Evolutionary conservation across 2,888 invertebrate species (phyloP), one percentile per base, ranked within the genome.

Genomic region (Latrodectus elegans): DNA sequence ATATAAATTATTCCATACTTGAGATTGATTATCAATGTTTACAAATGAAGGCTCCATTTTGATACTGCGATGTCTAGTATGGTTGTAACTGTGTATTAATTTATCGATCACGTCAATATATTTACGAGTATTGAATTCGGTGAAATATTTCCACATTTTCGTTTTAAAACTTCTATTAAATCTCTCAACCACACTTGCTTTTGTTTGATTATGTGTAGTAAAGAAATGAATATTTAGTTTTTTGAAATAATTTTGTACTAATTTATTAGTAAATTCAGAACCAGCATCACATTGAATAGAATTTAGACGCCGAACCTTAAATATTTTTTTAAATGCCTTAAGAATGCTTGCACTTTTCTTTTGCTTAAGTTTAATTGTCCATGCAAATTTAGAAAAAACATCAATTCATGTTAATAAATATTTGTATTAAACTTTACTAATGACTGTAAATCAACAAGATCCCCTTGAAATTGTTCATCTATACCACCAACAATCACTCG

Each of bases 121-220:
- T 9, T 53, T 49, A 52, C 70, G 55, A 8, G 79, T 79, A 49
- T 71, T 60, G 14, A 55, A 14, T 38, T 79, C 60, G 15, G 79
- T 55, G 12, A 79, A 79, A 55, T 79, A 79, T 55, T 70, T 60
- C 79, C 60, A 71, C 79, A 70, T 78, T 52, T 70, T 90, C 52
- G 90, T 89, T 88, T 91, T 91, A 11, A 92, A 55, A 8, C 91
- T 92, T 76, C 91, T 72, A 88, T 91, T 91, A 12, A 91, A 91
- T 12, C 92, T 78, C 89, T 92, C 91, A 1, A 91, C 90, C 8
- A 91, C 87, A 2, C 89, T 88, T 0, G 91, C 91, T 88, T 92
- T 92, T 4, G 90, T 90, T 60, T 90, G 89, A 88, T 91, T 90
- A 15, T 90, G 83, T 0, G 91, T 90, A 1, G 90, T 90, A 53